Percentiles rank a stretch among this genome's conserved stretches.
Evolutionary conservation across 2,113 vertebrate species (phyloP).

Genomic region (Osmerus eperlanus): DNA sequence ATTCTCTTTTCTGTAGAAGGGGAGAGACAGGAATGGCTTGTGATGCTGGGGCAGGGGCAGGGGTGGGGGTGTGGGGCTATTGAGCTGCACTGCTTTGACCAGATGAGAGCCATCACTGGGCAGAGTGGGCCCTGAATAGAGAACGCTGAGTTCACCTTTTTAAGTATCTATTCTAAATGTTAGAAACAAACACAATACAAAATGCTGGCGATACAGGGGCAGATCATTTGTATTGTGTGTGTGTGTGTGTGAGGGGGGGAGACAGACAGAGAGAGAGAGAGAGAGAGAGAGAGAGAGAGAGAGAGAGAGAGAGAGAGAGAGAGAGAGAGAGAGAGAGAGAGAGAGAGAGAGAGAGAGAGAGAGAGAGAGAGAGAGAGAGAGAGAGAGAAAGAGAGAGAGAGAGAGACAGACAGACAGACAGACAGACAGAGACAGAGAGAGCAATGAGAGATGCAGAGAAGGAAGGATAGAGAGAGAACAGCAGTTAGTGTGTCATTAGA

Average conservation of each 20-base stretch:
- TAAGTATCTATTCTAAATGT: slow-evolving; percentile 61
- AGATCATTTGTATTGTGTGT: slow-evolving; percentile 58
- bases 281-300: neutral
- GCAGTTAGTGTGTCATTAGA: too few relatives aligned
- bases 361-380: too few relatives aligned
- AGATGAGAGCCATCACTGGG: slow-evolving; percentile 43
- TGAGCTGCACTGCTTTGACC: slow-evolving; percentile 46
- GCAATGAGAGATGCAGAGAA: too few relatives aligned
- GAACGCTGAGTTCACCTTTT: slow-evolving; percentile 66
- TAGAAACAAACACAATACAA: slow-evolving; percentile 66
- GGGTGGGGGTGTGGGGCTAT: slow-evolving; percentile 32
- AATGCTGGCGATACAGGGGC: slow-evolving; percentile 60
- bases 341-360: too few relatives aligned
- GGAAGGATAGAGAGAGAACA: too few relatives aligned
- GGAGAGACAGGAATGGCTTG: slow-evolving; percentile 4
- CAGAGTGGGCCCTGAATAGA: slow-evolving; percentile 56
- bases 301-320: neutral
- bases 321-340: too few relatives aligned
- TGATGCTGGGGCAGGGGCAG: neutral
- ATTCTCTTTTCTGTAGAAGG: slow-evolving; percentile 37
- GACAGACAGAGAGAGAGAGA: slow-evolving; percentile 37
- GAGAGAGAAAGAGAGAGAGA: too few relatives aligned
- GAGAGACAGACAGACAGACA: slow-evolving; percentile 38
- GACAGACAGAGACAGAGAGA: neutral
- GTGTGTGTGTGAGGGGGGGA: slow-evolving; percentile 36